Conservation (phyloP, 2,113 vertebrate species). For the Tachuris rubrigastra region DNA sequence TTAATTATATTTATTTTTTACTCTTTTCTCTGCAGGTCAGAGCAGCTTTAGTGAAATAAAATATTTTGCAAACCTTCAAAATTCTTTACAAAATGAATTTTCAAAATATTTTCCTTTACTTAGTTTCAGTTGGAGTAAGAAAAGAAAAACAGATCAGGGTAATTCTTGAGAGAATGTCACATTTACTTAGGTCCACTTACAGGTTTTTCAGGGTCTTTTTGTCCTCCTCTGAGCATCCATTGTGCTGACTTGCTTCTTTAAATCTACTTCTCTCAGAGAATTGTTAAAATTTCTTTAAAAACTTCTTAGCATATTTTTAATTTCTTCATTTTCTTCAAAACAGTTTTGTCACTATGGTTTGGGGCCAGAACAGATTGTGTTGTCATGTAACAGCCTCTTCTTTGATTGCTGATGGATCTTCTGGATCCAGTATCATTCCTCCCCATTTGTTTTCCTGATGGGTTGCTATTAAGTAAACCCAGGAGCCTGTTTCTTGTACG, state of each 20-base stretch:
- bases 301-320: background rate
- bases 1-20: background rate
- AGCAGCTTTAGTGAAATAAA: background rate
- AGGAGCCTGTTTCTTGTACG: background rate
- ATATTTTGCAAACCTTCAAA: background rate
- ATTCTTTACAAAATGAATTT: background rate
- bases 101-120: background rate
- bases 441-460: background rate
- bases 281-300: background rate
- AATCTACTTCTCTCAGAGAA: background rate
- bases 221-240: accelerated
- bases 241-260: background rate
- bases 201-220: background rate
- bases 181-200: background rate
- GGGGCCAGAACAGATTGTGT: background rate
- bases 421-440: background rate
- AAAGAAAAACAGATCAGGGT: background rate
- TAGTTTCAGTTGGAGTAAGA: background rate
- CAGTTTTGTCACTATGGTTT: background rate
- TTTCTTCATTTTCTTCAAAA: background rate
- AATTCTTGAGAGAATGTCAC: background rate
- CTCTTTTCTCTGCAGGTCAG: background rate
- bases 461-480: background rate
- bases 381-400: background rate
- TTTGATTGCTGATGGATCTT: background rate